These are phyloP conservation scores for Drosophila barbarae DNA, from an alignment of 2,888 invertebrate species.

Conservation along the genomic window DNA sequence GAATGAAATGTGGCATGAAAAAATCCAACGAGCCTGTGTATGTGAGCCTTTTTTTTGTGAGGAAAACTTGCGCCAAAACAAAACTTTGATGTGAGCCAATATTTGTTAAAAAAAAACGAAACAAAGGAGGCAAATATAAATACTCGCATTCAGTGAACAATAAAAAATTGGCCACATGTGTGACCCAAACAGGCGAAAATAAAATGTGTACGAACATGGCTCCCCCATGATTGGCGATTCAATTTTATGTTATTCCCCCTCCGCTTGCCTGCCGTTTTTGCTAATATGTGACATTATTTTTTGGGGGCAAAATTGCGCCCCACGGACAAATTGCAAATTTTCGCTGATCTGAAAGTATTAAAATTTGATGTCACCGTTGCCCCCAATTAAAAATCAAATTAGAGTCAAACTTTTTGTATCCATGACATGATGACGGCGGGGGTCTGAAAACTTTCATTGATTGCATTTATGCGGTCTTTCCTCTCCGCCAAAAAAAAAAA, in stretches of 20 bases:
- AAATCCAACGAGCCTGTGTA: constrained; percentile 1
- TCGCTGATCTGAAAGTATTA: constrained; percentile 18
- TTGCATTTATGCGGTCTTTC: constrained; percentile 37
- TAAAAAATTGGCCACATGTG: constrained; percentile 73
- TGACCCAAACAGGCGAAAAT: constrained; percentile 32
- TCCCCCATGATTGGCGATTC: constrained; percentile 45
- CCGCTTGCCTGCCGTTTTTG: constrained; percentile 30
- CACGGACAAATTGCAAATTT: constrained; percentile 39
- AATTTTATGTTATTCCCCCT: constrained; percentile 47
- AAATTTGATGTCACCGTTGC: constrained; percentile 41
- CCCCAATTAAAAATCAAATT: constrained; percentile 61
- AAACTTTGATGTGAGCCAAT: constrained; percentile 56
- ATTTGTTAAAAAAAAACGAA: constrained; percentile 52
- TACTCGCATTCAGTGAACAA: constrained; percentile 55
- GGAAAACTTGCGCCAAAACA: constrained; percentile 47
- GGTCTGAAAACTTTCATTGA: constrained; percentile 36
- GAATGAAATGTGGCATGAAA: constrained; percentile 69
- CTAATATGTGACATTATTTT: constrained; percentile 43
- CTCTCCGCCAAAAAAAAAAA: neutral
- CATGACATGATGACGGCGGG: constrained; percentile 10
- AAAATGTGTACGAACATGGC: constrained; percentile 17
- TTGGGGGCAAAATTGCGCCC: constrained; percentile 23
- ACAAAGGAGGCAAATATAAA: constrained; percentile 56
- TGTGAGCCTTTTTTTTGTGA: constrained; percentile 6
- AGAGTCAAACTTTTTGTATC: constrained; percentile 21